Evolutionary conservation across 2,888 invertebrate species (phyloP).

Genomic region (Conus canariensis): DNA sequence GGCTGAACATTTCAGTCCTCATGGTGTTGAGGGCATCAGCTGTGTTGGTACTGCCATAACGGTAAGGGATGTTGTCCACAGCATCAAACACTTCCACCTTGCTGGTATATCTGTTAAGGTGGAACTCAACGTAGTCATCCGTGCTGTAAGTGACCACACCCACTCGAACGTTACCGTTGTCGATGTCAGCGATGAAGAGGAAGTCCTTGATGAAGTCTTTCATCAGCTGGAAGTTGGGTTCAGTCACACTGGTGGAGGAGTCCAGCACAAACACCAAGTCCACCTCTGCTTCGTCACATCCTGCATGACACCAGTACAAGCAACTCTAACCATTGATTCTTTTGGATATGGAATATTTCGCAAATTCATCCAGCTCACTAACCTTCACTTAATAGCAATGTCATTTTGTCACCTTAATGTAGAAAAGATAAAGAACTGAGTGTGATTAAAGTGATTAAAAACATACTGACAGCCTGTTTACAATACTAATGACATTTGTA

Average conservation of each 20-base stretch:
- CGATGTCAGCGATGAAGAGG: constrained; percentile 56
- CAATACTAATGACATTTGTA: no score
- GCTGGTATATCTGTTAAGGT: constrained; percentile 59
- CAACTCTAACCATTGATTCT: no score
- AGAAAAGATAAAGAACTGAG: no score
- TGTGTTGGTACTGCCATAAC: constrained; percentile 64
- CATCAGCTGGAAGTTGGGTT: constrained; percentile 64
- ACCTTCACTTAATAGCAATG: no score
- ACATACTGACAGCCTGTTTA: no score
- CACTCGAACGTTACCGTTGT: constrained; percentile 53
- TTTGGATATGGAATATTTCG: no score
- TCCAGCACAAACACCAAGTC: constrained; percentile 69
- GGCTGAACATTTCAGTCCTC: constrained; percentile 60
- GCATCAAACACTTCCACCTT: constrained; percentile 58
- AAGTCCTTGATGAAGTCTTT: constrained; percentile 63
- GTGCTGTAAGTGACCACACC: constrained; percentile 61
- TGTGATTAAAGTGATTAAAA: no score
- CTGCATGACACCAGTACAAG: constrained; percentile 29
- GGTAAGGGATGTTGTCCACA: constrained; percentile 58
- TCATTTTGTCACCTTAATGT: no score
- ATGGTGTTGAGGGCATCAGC: constrained; percentile 59
- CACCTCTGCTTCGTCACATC: constrained; percentile 50
- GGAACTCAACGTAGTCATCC: constrained; percentile 59
- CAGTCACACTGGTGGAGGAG: constrained; percentile 67
- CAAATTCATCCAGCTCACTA: no score